phyloP scores from a whole-genome alignment of 1,140 invertebrate genomes.

The Danaus melanippus region DNA sequence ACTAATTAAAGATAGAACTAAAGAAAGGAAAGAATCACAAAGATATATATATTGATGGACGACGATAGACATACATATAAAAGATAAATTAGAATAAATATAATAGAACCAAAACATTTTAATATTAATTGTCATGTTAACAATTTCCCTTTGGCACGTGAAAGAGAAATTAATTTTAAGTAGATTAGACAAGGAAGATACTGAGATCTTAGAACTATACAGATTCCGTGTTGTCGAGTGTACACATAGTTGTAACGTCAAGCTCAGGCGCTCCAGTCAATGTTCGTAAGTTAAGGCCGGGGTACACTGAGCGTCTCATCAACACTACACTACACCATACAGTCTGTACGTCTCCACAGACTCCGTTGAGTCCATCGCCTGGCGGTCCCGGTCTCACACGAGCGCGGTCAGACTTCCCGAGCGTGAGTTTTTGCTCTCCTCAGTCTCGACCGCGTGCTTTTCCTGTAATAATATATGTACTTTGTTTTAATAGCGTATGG shows the following conservation, averaged over 20 bases:
- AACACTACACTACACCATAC: conserved; percentile 30
- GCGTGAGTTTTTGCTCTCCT: conserved; percentile 44
- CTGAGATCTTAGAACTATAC: conserved; percentile 62
- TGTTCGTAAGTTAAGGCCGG: no score
- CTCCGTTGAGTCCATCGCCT: conserved; percentile 8
- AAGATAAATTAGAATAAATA: conserved; percentile 64
- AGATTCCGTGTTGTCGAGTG: conserved; percentile 41
- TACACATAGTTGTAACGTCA: conserved; percentile 15
- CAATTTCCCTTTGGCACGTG: conserved; percentile 56
- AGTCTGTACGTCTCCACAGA: conserved; percentile 20
- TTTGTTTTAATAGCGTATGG: not conserved
- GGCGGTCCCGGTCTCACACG: conserved; percentile 31
- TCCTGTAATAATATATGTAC: conserved; percentile 27
- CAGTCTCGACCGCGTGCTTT: conserved; percentile 30
- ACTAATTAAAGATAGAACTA: conserved; percentile 13
- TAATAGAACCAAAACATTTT: conserved; percentile 38
- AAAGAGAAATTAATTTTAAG: conserved; percentile 39
- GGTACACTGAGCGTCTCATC: conserved; percentile 24
- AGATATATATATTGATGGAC: conserved; percentile 20
- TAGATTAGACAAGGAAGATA: conserved; percentile 26
- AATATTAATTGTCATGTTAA: conserved; percentile 57
- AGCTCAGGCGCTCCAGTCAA: conserved; percentile 16
- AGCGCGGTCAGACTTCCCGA: conserved; percentile 59
- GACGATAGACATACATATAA: conserved; percentile 13
- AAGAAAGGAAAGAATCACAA: conserved; percentile 24